These are phyloP conservation scores for Epirrhoe tristata DNA, from an alignment of 2,888 invertebrate species.

Conservation along the genomic window DNA sequence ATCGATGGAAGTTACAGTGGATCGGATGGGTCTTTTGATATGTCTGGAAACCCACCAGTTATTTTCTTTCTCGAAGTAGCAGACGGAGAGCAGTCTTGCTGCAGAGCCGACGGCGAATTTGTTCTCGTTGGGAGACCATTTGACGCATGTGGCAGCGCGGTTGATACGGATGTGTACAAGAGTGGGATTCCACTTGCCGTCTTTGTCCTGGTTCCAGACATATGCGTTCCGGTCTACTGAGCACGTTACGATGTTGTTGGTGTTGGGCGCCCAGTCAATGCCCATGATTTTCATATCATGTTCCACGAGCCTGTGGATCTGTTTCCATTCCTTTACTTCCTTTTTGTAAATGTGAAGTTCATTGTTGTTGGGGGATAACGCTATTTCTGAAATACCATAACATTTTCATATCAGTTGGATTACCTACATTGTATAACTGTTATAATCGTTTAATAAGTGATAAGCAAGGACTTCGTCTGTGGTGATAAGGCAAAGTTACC, in stretches of 20 bases:
- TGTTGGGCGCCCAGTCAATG: conserved; percentile 99
- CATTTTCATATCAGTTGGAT: background rate
- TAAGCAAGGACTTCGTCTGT: too few species aligned
- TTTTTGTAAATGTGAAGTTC: conserved; percentile 97
- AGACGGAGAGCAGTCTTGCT: conserved; percentile 97
- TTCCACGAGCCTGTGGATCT: conserved; percentile 93
- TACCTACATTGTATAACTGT: too few species aligned
- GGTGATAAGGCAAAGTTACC: too few species aligned
- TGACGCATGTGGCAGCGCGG: conserved; percentile 98
- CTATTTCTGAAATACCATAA: conserved; percentile 89
- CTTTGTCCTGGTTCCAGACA: conserved; percentile 96
- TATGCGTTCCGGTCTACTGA: conserved; percentile 99
- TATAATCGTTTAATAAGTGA: too few species aligned
- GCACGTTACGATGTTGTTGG: conserved; percentile 98
- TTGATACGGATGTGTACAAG: conserved; percentile 97
- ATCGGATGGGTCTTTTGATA: conserved; percentile 98
- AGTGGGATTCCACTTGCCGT: conserved; percentile 98
- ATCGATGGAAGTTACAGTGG: conserved; percentile 98
- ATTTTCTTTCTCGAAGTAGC: conserved; percentile 99
- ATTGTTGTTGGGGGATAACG: conserved; percentile 97
- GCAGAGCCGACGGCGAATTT: conserved; percentile 99
- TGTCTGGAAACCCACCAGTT: conserved; percentile 99
- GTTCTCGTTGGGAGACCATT: conserved; percentile 99
- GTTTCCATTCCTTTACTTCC: conserved; percentile 92
- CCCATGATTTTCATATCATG: conserved; percentile 99